Conservation (phyloP, 37 sponge, comb jelly and placozoan genomes). For the Crambe crambe region DNA sequence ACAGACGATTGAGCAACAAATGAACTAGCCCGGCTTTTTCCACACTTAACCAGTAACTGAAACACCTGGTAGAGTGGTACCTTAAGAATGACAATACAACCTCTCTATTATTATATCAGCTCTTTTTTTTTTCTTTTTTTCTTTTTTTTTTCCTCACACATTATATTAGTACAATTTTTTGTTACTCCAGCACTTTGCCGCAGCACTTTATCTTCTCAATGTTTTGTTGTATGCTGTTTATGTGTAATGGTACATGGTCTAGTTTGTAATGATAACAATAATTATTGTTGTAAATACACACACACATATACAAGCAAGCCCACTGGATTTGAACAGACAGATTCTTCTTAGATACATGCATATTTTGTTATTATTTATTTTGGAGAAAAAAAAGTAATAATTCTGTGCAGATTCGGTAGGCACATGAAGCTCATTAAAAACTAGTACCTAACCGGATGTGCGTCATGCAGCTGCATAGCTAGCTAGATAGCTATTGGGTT, state of each 20-base stretch:
- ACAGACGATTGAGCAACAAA: conserved; percentile 61
- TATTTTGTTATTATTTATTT: background rate
- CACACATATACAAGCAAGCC: background rate
- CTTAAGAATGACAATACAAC: background rate
- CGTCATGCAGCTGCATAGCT: too few relatives aligned
- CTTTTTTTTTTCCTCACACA: background rate
- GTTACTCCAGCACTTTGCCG: background rate
- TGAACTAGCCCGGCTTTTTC: background rate
- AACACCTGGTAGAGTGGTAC: background rate
- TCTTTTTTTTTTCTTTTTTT: conserved; percentile 9
- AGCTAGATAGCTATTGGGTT: too few relatives aligned
- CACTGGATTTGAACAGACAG: background rate
- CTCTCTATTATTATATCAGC: background rate
- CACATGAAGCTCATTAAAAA: too few relatives aligned
- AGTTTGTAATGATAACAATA: background rate
- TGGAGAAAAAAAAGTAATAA: too few relatives aligned
- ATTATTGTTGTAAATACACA: background rate
- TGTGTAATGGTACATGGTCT: background rate
- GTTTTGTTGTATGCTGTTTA: background rate
- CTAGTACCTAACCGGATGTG: too few relatives aligned
- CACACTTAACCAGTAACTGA: background rate
- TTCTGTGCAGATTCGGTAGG: too few relatives aligned
- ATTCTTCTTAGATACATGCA: background rate
- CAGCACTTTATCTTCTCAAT: background rate
- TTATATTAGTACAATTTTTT: background rate